These are phyloP conservation scores for Drosophila serrata DNA, from an alignment of 1,140 invertebrate species.

Conservation along the genomic window DNA sequence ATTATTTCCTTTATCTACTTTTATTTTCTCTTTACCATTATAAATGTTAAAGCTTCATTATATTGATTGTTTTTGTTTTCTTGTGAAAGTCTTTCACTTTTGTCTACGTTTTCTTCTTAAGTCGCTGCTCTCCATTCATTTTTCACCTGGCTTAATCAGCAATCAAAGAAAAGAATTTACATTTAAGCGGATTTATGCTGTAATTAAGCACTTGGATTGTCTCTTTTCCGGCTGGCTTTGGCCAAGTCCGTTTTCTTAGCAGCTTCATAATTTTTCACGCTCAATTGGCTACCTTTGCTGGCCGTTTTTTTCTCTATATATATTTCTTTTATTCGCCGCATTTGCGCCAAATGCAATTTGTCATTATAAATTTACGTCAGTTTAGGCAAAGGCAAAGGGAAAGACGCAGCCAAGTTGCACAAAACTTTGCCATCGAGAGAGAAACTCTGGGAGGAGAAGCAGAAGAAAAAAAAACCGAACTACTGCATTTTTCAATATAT, in stretches of 20 bases:
- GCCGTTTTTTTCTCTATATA: constrained; percentile 17
- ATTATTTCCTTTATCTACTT: background rate
- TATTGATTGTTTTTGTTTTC: constrained; percentile 8
- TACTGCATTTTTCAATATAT: constrained; percentile 79
- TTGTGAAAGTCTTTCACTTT: constrained; percentile 15
- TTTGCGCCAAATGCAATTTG: constrained; percentile 81
- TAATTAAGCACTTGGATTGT: constrained; percentile 71
- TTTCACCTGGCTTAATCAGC: constrained; percentile 27
- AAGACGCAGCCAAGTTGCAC: constrained; percentile 36
- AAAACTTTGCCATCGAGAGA: constrained; percentile 36
- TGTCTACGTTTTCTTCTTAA: background rate
- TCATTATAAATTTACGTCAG: constrained; percentile 84
- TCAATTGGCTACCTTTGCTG: constrained; percentile 64
- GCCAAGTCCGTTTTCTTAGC: constrained; percentile 27
- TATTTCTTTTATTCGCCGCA: constrained; percentile 57
- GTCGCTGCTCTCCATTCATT: constrained; percentile 8
- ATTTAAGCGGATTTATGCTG: constrained; percentile 68
- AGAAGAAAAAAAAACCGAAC: constrained; percentile 28
- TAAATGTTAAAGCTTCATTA: background rate
- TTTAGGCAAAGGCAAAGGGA: constrained; percentile 72
- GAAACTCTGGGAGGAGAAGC: constrained; percentile 1
- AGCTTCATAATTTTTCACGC: constrained; percentile 81
- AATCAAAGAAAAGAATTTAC: constrained; percentile 49
- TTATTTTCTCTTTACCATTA: background rate
- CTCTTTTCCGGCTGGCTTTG: constrained; percentile 29